Evolutionary conservation across 2,888 invertebrate species (phyloP), one percentile per base, ranked within the genome.

Genomic region (Parascotia fuliginaria): DNA sequence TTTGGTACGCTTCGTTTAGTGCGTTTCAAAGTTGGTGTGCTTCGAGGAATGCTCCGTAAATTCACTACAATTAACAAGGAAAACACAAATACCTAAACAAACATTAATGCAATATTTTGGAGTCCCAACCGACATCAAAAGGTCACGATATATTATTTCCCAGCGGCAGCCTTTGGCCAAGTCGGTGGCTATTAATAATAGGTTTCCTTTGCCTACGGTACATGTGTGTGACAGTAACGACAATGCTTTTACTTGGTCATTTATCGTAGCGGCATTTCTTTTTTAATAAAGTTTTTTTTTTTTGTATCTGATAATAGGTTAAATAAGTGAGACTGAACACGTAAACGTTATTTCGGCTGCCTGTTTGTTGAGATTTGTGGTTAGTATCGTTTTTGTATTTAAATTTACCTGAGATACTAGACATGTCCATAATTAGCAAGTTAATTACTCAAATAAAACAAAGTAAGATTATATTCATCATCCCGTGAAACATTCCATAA

Each of bases 151-250:
- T 83, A 83, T 85, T 73, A 74, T 81, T 78, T 77, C 78, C 74
- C 72, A 62, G 65, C 69, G 82, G 77, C 58, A 78, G 71, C 79
- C 81, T 70, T 72, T 70, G 76, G 79, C 77, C 73, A 73, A 78
- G 75, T 71, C 77, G 69, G 61, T 58, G 64, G 81, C 85, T 81
- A 89, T 89, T 89, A 89, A 87, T 89, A 89, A 87, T 77, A 75
- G 80, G 70, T 76, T 79, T 84, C 83, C 83, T 84, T 85, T 82
- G 78, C 83, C 77, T 74, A 74, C 73, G 71, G 72, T 81, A 77
- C 79, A 79, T 87, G 88, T 82, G 77, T 79, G 81, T 88, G 89
- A 88, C 89, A 87, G 85, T 88, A 85, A 87, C 85, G 87, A 86
- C 82, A 85, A 78, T 79, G 83, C 80, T 83, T 83, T 80, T 79